Base-by-base conservation (phyloP, 2,888 invertebrate species). In the Tiphia femorata region DNA sequence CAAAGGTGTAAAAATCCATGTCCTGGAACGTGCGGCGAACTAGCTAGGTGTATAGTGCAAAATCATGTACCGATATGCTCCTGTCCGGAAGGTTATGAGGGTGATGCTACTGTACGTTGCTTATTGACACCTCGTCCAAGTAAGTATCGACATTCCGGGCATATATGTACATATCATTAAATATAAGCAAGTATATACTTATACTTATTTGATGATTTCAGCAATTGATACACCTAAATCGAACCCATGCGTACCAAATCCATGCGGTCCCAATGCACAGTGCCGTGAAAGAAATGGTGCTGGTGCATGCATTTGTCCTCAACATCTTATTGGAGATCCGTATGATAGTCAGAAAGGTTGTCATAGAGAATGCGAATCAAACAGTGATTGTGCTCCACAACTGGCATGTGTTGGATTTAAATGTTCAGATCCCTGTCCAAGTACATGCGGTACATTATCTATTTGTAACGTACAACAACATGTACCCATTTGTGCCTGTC, bases 1-100 rank as follows among this genome's bases (percentile, higher is more conserved):
- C 92, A 93, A 77, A 90, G 90, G 58, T 96, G 95, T 79, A 88
- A 88, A 76, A 92, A 95, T 84, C 95, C 95, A 16, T 96, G 96
- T 75, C 88, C 89, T 47, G 92, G 92, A 54, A 85, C 87, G 0
- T 96, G 96, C 76, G 95, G 95, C 44, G 85, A 87, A 51, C 91
- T 93, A 77, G 94, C 95, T 12, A 85, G 91, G 58, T 96, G 96
- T 79, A 88, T 91, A 58, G 93, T 94, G n/a, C 89, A 92, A 14
- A 93, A 94, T 82, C 96, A 96, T 79, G 88, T 88, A 73, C 89
- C 94, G 8, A 87, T 93, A 48, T 95, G 95, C 75, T 90, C 90
- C 56, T 96, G 96, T 79, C 88, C 91, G 64, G 90, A 91, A 80
- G 94, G 94, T 60, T 95, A 90, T 78, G 89, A 90, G 62, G 95